phyloP scores from a whole-genome alignment of 2,113 vertebrate genomes.

The Myotis lucifugus region DNA sequence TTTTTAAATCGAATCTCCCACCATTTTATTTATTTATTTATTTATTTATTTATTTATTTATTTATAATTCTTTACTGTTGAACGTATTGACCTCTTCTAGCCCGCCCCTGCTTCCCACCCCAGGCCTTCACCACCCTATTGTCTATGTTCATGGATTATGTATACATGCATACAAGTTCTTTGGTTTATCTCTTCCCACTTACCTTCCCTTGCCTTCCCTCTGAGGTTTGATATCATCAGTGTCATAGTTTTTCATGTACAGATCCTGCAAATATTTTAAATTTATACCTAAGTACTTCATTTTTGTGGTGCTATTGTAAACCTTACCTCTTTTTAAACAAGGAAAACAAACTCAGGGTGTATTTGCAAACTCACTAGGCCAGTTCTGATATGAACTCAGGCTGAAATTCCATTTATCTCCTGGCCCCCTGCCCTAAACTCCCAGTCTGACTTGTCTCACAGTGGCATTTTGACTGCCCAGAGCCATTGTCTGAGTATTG shows the following conservation, averaged over 20 bases:
- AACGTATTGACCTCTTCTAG: too few relatives aligned
- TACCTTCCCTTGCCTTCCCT: too few relatives aligned
- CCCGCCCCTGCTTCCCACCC: too few relatives aligned
- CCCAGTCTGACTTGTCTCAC: background rate
- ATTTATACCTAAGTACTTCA: conserved; percentile 16
- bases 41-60: too few relatives aligned
- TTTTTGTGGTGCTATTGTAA: conserved; percentile 38
- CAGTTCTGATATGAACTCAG: background rate
- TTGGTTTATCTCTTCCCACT: too few relatives aligned
- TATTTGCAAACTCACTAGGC: background rate
- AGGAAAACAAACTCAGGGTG: background rate
- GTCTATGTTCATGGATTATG: too few relatives aligned
- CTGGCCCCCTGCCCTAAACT: background rate
- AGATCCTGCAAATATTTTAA: conserved; percentile 7
- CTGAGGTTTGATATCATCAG: background rate
- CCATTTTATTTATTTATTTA: too few relatives aligned
- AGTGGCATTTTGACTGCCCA: background rate
- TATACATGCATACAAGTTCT: too few relatives aligned
- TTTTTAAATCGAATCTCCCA: too few relatives aligned
- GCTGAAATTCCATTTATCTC: conserved; percentile 1
- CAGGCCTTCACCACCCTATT: too few relatives aligned
- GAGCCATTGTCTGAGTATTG: background rate
- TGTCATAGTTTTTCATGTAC: background rate
- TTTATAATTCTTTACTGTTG: too few relatives aligned
- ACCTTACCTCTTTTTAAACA: background rate